A percentile compares a stretch with the other conserved stretches of the same genome.
phyloP scores from a whole-genome alignment of 2,113 vertebrate species.

The Martes martes region DNA sequence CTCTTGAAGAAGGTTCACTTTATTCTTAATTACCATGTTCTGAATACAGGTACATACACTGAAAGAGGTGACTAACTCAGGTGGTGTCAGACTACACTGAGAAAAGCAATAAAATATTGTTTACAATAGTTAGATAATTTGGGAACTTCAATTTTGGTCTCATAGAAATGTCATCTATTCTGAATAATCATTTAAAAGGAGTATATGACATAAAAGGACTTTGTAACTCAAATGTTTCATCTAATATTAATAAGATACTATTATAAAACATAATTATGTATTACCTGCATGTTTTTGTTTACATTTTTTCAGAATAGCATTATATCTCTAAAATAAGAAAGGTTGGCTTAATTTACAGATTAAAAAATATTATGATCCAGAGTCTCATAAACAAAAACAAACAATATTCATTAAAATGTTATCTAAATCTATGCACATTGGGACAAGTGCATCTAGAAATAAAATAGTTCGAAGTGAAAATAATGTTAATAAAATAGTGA shows the following conservation, averaged over 20 bases:
- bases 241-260: neutral
- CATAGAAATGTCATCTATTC: neutral
- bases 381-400: neutral
- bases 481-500: neutral
- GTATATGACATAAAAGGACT: neutral
- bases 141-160: neutral
- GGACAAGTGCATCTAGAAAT: neutral
- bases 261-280: neutral
- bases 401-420: neutral
- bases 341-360: accelerated
- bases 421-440: neutral
- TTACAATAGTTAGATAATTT: neutral
- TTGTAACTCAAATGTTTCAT: neutral
- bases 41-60: neutral
- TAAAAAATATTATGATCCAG: neutral
- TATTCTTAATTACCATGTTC: neutral
- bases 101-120: neutral
- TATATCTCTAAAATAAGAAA: neutral
- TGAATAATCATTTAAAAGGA: neutral
- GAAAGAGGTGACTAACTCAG: neutral
- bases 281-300: neutral
- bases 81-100: neutral
- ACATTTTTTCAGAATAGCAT: neutral
- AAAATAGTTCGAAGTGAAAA: neutral
- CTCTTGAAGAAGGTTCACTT: neutral